phyloP scores from a whole-genome alignment of 2,888 invertebrate species.

The Heliconius cydno region DNA sequence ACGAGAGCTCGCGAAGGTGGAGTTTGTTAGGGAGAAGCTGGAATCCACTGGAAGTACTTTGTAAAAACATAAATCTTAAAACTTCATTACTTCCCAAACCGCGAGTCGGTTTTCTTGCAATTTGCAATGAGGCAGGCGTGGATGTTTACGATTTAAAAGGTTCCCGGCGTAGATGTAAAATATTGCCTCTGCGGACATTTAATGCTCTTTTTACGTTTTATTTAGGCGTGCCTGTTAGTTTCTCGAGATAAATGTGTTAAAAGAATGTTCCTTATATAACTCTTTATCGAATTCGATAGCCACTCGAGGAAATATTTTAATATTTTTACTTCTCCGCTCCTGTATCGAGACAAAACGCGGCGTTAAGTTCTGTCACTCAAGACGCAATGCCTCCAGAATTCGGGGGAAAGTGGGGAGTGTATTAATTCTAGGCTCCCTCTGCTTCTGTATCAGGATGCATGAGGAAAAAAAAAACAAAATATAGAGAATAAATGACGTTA shows the following conservation, averaged over 20 bases:
- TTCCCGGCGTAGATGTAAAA: conserved; percentile 77
- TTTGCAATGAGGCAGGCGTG: conserved; percentile 62
- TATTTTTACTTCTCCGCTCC: too few relatives aligned
- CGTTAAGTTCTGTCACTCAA: too few relatives aligned
- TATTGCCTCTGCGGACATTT: conserved; percentile 73
- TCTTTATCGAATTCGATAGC: not conserved
- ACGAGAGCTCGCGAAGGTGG: conserved; percentile 44
- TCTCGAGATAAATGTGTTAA: conserved; percentile 14
- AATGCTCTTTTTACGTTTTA: conserved; percentile 56
- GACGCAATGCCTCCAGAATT: too few relatives aligned
- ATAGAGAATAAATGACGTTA: not conserved
- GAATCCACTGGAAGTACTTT: conserved; percentile 53
- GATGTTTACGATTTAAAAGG: conserved; percentile 81
- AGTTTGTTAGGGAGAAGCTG: conserved; percentile 49
- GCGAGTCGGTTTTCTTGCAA: conserved; percentile 62
- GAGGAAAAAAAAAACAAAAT: not conserved
- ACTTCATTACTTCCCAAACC: conserved; percentile 70
- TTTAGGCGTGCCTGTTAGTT: conserved; percentile 50
- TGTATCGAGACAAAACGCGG: too few relatives aligned
- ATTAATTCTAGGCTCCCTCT: too few relatives aligned
- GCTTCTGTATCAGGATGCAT: too few relatives aligned
- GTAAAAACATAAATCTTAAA: conserved; percentile 71
- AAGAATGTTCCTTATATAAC: not conserved
- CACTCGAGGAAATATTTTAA: too few relatives aligned
- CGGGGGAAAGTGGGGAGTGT: too few relatives aligned